Base-by-base conservation (phyloP, 2,888 invertebrate species). In the Chymomyza caudatula region DNA sequence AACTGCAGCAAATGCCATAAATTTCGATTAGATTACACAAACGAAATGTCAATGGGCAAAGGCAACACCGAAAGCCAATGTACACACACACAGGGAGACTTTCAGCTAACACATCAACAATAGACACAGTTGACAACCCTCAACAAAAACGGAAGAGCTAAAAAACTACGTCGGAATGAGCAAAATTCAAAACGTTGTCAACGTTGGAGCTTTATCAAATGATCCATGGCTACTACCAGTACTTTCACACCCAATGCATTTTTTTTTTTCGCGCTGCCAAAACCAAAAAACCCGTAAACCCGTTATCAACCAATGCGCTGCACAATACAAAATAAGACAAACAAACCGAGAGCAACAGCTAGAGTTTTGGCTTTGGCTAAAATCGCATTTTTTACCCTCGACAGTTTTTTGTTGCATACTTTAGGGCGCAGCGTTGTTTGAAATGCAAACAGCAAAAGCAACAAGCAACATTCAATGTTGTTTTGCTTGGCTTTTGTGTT, bases 11-110 rank as follows among this genome's bases (percentile, higher is more conserved):
- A 74, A 73, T 68, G 71, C 74, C 83, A 86, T 86, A 86, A 86
- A 86, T 87, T 78, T 63, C 77, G 85, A 85, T 86, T 83, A 86
- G 87, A 86, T 86, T 86, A 85, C 85, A 86, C 78, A 83, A 86
- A 78, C 85, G 71, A 65, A 73, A 69, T 68, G 81, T 78, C 69
- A 76, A 69, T 74, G 66, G 74, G 63, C 52, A 60, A 55, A 51
- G 19, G 19, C 11, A 47, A 47, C 47, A 47, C 15, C 19, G n/a
- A 19, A 47, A 47, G 5, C 47, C 15, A 47, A 1, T 17, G 19
- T 5, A 17, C 47, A 47, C 47, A 47, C 17, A 47, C 17, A 15
- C 44, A 44, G 2, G 13, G 13, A 17, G 1, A 44, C 47, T 47
- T 17, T 17, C 44, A 15, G 44, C 15, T 17, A 47, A 47, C 15